Evolutionary conservation across 2,113 vertebrate species (phyloP).

Genomic region (Acrocephalus arundinaceus): DNA sequence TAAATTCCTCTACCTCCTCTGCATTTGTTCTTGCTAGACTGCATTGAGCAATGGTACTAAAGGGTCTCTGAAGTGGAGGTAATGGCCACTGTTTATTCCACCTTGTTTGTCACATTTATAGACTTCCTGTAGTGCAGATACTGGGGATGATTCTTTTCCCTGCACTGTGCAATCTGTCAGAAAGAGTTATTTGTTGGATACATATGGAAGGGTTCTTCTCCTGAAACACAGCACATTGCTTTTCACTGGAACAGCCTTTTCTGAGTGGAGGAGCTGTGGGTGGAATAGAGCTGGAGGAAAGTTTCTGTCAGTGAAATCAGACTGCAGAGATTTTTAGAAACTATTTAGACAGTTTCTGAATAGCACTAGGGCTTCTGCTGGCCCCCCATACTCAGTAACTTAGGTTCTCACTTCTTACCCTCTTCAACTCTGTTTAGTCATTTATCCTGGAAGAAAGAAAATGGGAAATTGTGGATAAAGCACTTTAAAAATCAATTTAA

Average conservation of each 20-base stretch:
- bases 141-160: not conserved
- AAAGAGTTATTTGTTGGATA: not conserved
- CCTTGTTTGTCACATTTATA: not conserved
- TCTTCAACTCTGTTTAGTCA: not conserved
- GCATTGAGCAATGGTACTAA: not conserved
- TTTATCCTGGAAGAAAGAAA: not conserved
- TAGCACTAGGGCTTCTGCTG: not conserved
- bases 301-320: conserved; percentile 18
- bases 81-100: not conserved
- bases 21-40: not conserved
- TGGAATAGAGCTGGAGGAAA: conserved; percentile 24
- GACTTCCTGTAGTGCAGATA: not conserved
- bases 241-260: conserved; percentile 15
- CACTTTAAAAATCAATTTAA: not conserved
- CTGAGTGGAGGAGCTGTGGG: conserved; percentile 31
- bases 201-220: not conserved
- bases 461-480: not conserved
- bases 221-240: not conserved
- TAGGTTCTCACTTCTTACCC: not conserved
- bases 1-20: not conserved
- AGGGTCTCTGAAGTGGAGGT: not conserved
- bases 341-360: not conserved
- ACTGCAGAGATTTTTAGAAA: not conserved
- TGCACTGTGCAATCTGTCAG: not conserved
- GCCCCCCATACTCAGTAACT: not conserved